Evolutionary conservation across 2,797 vertebrate genomes (phyloP).

Genomic region (Zenarchopterus dispar): DNA sequence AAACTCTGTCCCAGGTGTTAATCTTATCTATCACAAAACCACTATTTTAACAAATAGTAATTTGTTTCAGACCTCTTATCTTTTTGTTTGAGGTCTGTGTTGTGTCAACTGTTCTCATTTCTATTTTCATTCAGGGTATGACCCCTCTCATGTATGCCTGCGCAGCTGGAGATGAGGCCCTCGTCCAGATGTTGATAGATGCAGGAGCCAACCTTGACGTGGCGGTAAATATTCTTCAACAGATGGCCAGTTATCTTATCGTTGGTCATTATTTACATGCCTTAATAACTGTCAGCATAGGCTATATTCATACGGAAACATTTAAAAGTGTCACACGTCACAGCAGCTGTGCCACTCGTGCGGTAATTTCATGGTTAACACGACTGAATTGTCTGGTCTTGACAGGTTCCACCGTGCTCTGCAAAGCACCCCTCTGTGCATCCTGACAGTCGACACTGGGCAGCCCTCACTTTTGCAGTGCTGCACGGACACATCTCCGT

Average conservation of each 20-base stretch:
- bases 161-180: constrained; percentile 94
- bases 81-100: constrained; percentile 3
- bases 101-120: neutral
- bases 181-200: constrained; percentile 98
- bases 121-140: constrained; percentile 86
- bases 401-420: constrained; percentile 90
- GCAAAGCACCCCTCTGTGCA: constrained; percentile 90
- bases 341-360: neutral
- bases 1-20: neutral
- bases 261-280: neutral
- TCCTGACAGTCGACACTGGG: constrained; percentile 96
- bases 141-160: constrained; percentile 98
- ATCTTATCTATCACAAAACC: too few relatives aligned
- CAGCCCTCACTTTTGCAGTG: constrained; percentile 92
- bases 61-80: too few relatives aligned
- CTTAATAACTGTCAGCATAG: neutral
- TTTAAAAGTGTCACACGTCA: neutral
- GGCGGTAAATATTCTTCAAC: constrained; percentile 81
- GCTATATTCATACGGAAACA: neutral
- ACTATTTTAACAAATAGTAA: too few relatives aligned
- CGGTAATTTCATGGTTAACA: neutral
- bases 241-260: constrained; percentile 11
- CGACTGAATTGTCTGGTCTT: constrained; percentile 19
- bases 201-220: constrained; percentile 94
- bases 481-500: constrained; percentile 96